phyloP scores from a whole-genome alignment of 2,888 invertebrate genomes.

The Hypena proboscidalis region DNA sequence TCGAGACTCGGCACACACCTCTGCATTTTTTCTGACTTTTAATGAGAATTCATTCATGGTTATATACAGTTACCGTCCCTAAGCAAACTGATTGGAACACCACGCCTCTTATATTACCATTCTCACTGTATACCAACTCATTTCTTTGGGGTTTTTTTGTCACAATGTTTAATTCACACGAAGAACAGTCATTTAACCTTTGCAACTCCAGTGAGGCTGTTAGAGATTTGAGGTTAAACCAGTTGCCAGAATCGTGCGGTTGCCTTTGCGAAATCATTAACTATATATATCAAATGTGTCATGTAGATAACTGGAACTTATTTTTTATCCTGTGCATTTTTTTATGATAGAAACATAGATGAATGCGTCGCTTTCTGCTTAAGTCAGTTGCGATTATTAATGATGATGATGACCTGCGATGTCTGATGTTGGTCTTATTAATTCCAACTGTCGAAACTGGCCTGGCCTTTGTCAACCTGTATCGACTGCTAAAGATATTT shows the following conservation, averaged over 20 bases:
- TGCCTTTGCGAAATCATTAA: neutral
- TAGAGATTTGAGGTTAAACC: slow-evolving; percentile 1
- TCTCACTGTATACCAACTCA: too few species aligned
- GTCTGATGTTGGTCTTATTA: too few species aligned
- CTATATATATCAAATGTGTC: too few species aligned
- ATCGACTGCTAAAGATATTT: neutral
- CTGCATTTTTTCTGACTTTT: slow-evolving; percentile 54
- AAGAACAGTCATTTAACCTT: neutral
- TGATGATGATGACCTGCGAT: too few species aligned
- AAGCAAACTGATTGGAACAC: slow-evolving; percentile 22
- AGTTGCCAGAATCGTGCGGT: neutral
- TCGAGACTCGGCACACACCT: slow-evolving; percentile 50
- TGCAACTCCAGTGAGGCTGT: neutral
- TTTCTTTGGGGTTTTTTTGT: too few species aligned
- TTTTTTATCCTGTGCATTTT: too few species aligned
- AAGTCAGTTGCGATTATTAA: too few species aligned
- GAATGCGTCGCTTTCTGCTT: too few species aligned
- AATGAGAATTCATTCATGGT: slow-evolving; percentile 53
- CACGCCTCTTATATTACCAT: neutral
- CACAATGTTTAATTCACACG: neutral
- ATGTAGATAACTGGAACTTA: too few species aligned
- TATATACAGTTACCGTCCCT: slow-evolving; percentile 39
- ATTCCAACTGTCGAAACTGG: too few species aligned
- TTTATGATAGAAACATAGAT: too few species aligned
- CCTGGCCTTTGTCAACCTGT: too few species aligned